A percentile compares a stretch with the other conserved stretches of the same genome.
These are phyloP conservation scores for Syrista parreyssii DNA, from an alignment of 2,888 invertebrate genomes.

Conservation along the genomic window DNA sequence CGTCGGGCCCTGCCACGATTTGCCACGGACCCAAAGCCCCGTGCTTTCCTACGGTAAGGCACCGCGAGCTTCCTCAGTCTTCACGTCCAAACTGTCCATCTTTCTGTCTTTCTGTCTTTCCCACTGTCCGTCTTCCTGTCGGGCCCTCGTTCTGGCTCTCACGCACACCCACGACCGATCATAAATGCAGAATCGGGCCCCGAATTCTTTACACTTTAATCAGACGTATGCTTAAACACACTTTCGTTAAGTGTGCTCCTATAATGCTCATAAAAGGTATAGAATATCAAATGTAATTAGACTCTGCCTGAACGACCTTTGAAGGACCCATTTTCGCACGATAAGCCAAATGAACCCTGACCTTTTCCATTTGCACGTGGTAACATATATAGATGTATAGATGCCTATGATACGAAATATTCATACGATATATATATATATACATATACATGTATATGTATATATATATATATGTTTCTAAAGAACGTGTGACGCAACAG, in stretches of 20 bases:
- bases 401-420: background rate
- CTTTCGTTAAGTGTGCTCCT: background rate
- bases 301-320: background rate
- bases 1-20: constrained; percentile 45
- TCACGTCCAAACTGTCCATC: background rate
- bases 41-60: constrained; percentile 15
- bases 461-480: background rate
- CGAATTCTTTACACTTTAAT: background rate
- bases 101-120: constrained; percentile 14
- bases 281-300: background rate
- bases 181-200: background rate
- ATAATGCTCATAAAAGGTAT: background rate
- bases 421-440: no score
- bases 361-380: background rate
- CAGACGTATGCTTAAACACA: background rate
- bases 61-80: constrained; percentile 13
- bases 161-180: constrained; percentile 15
- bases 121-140: constrained; percentile 13
- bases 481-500: constrained; percentile 4
- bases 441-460: no score
- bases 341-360: background rate
- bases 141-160: constrained; percentile 4
- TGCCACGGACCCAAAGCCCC: constrained; percentile 49
- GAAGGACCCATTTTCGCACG: background rate
- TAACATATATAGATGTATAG: background rate